These are phyloP conservation scores for Dermolepida albohirtum DNA, from an alignment of 2,888 invertebrate species.

Conservation along the genomic window DNA sequence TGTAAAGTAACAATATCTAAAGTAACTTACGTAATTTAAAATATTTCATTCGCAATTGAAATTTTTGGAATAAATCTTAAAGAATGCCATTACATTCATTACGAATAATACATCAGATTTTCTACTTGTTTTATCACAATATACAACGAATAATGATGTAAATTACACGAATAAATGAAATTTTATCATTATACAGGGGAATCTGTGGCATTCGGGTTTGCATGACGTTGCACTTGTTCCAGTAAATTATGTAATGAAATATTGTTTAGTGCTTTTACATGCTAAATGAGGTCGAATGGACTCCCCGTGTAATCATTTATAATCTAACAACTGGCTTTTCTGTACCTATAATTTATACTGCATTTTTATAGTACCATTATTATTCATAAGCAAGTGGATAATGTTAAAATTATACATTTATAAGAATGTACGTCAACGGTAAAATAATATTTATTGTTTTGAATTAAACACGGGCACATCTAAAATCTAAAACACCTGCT, in stretches of 20 bases:
- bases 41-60: no score
- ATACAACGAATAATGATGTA: constrained; percentile 4
- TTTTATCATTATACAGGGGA: constrained; percentile 20
- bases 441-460: constrained; percentile 1
- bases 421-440: constrained; percentile 12
- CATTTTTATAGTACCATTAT: constrained; percentile 16
- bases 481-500: no score
- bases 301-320: constrained; percentile 24
- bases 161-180: constrained; percentile 27
- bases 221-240: constrained; percentile 21
- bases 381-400: constrained; percentile 20
- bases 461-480: constrained; percentile 7
- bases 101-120: no score
- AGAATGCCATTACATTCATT: no score
- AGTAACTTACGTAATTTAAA: no score
- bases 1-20: no score
- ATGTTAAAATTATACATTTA: constrained; percentile 27
- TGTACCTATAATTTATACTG: constrained; percentile 7
- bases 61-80: no score
- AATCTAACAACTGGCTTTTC: constrained; percentile 15
- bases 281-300: constrained; percentile 26
- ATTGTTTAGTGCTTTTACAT: constrained; percentile 27
- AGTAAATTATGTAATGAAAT: constrained; percentile 35
- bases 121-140: neutral
- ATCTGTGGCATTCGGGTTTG: constrained; percentile 22